Evolutionary conservation across 2,888 invertebrate species (phyloP), one percentile per base, ranked within the genome.

Genomic region (Nowickia ferox): DNA sequence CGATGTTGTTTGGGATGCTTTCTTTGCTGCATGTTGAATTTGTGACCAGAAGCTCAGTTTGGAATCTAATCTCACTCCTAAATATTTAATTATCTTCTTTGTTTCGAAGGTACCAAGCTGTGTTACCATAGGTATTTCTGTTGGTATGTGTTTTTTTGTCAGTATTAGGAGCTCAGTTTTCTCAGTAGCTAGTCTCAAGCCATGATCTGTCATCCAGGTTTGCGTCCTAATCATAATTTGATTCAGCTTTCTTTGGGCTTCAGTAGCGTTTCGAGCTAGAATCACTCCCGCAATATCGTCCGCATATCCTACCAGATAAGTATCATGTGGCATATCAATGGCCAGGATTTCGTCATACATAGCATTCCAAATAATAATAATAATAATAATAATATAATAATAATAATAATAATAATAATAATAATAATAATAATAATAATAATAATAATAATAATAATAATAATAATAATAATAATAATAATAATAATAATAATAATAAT

Each of bases 1-100:
- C 30, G 71, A 1, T 17, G 55, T 53, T 55, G 53, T 42, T 19
- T 40, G 38, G 1, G 69, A 42, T 4, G 55, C 55, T 22, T 71
- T 57, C 3, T 6, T 1, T 0, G 57, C 44, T 1, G 44, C 48
- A 44, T 71, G 44, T 57, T 71, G 13, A 1, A 57, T 55, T 19
- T 71, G 71, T 10, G 9, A 10, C 13, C 13, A n/a, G 17, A 19
- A 74, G 1, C 19, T 63, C 9, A 74, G 63, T 19, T 63, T 74
- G 5, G 74, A 19, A 13, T 63, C 40, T 13, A 74, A 38, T 40
- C 74, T 74, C 9, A 61, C 38, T 5, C 63, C 51, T 5, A 74
- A 61, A 19, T 63, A 74, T 11, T 63, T 74, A 2, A 74, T 17
- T 5, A 61, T 6, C 38, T 9, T 13, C 19, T 63, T 46, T 4